Percentiles rank a stretch among this genome's conserved stretches.
These are phyloP conservation scores for Heteractis magnifica DNA, from an alignment of 92 coral and sea anemone species.

Conservation along the genomic window DNA sequence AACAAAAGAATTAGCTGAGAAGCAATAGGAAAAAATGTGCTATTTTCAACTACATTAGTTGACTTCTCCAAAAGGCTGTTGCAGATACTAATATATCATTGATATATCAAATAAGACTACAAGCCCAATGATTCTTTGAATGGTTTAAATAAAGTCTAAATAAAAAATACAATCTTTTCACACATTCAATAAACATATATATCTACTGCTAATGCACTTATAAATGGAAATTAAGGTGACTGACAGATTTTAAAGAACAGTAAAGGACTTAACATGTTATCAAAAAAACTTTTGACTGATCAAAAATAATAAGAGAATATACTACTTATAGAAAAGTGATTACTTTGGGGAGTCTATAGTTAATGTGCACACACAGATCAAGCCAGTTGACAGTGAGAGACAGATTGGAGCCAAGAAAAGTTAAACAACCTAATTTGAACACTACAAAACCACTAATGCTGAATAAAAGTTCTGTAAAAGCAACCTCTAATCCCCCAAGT, in stretches of 20 bases:
- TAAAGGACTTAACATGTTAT: constrained; percentile 4
- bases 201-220: constrained; percentile 25
- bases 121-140: not conserved
- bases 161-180: not conserved
- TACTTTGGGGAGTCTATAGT: constrained; percentile 21
- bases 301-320: constrained; percentile 6
- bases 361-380: constrained; percentile 18
- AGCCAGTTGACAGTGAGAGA: constrained; percentile 28
- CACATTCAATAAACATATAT: not conserved
- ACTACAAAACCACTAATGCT: constrained; percentile 19
- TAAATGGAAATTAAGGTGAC: constrained; percentile 15
- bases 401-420: constrained; percentile 23
- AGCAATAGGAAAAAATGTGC: not conserved
- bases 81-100: not conserved
- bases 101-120: not conserved
- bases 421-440: constrained; percentile 33
- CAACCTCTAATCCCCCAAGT: constrained; percentile 10
- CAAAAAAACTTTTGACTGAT: constrained; percentile 3
- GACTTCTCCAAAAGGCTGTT: not conserved
- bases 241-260: constrained; percentile 16
- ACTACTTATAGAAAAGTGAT: constrained; percentile 16
- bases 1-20: constrained; percentile 20
- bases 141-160: not conserved
- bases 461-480: not conserved
- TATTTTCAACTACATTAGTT: not conserved